These are phyloP conservation scores for Myathropa florea DNA, from an alignment of 2,888 invertebrate genomes.

Conservation along the genomic window DNA sequence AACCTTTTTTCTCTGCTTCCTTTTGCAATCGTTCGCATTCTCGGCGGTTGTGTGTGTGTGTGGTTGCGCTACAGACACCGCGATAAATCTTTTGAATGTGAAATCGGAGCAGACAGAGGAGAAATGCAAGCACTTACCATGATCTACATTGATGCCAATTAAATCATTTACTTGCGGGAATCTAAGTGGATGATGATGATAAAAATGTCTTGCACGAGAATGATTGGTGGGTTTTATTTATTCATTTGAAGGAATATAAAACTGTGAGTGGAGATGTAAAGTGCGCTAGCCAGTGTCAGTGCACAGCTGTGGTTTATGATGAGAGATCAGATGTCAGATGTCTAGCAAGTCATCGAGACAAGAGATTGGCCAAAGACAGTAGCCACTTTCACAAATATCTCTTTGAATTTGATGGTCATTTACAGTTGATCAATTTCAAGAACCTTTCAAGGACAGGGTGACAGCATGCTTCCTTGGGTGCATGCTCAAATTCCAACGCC, in stretches of 20 bases:
- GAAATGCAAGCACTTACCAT: constrained; percentile 4
- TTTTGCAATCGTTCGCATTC: neutral
- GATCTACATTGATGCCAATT: constrained; percentile 31
- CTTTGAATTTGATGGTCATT: no score
- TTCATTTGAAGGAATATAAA: neutral
- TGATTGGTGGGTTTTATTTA: neutral
- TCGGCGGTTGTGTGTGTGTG: neutral
- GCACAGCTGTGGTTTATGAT: neutral
- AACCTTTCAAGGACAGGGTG: no score
- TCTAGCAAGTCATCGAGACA: neutral
- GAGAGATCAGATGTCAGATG: neutral
- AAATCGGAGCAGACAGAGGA: neutral
- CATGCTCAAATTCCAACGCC: no score
- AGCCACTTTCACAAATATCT: no score
- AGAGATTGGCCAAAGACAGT: no score
- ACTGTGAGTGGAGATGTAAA: neutral
- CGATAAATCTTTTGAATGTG: constrained; percentile 25
- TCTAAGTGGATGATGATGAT: neutral
- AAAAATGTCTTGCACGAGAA: neutral
- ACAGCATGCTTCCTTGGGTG: no score
- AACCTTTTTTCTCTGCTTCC: constrained; percentile 7
- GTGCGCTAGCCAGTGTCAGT: neutral
- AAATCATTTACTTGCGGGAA: constrained; percentile 1
- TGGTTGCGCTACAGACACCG: neutral
- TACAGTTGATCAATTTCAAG: no score